Conservation (phyloP, 1,140 invertebrate species). For the Cotesia vestalis region DNA sequence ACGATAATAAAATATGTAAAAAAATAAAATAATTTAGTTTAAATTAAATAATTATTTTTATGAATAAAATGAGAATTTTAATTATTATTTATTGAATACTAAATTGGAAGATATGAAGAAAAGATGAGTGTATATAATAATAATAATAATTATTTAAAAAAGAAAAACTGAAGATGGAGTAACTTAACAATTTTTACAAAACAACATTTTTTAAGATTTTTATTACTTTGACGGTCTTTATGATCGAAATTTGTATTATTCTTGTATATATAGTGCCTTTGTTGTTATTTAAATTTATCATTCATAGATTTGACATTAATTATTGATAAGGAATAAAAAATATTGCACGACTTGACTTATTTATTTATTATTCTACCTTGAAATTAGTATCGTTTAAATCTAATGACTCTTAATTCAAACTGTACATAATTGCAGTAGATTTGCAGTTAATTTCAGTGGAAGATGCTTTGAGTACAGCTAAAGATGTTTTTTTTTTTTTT, state of each 20-base stretch:
- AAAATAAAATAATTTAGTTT: constrained; percentile 19
- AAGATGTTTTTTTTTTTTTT: too few species aligned
- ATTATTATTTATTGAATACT: constrained; percentile 40
- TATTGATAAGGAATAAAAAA: not conserved
- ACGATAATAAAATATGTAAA: constrained; percentile 62
- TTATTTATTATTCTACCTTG: not conserved
- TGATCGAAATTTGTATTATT: constrained; percentile 41
- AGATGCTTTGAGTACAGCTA: too few species aligned
- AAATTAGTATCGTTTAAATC: not conserved
- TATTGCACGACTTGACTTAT: not conserved
- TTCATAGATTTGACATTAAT: constrained; percentile 5
- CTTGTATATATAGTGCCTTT: constrained; percentile 55
- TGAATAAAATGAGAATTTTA: constrained; percentile 14
- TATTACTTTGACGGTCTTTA: not conserved
- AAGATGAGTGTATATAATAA: constrained; percentile 30
- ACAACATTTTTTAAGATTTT: not conserved
- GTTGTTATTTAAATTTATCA: not conserved
- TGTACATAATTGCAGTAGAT: too few species aligned
- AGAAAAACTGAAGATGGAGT: constrained; percentile 31
- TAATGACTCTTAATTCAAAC: too few species aligned
- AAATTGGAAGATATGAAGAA: not conserved
- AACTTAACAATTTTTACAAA: constrained; percentile 1
- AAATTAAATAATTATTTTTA: constrained; percentile 15
- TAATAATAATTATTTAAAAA: not conserved
- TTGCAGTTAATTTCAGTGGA: too few species aligned